Conservation (phyloP, 2,888 invertebrate species). For the Catocala fraxini region DNA sequence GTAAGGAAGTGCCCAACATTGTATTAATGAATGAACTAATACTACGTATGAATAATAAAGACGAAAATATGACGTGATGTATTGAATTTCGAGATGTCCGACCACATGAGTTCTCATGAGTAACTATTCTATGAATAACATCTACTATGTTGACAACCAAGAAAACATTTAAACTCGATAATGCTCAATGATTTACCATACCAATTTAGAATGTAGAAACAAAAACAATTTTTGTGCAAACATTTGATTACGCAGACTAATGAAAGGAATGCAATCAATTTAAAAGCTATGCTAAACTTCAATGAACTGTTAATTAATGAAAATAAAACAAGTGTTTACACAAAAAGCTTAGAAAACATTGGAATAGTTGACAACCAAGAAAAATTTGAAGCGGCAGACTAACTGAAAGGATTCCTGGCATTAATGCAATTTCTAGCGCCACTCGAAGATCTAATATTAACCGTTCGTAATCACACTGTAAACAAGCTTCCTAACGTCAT, state of each 20-base stretch:
- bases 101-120: neutral
- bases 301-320: conserved; percentile 25
- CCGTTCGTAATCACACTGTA: conserved; percentile 41
- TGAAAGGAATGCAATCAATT: conserved; percentile 6
- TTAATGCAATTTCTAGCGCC: conserved; percentile 29
- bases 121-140: conserved; percentile 1
- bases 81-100: conserved; percentile 6
- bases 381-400: conserved; percentile 27
- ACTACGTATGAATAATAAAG: neutral
- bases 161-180: neutral
- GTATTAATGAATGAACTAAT: conserved; percentile 9
- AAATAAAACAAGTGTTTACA: conserved; percentile 5
- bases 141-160: conserved; percentile 6
- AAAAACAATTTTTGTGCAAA: neutral
- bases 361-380: conserved; percentile 24
- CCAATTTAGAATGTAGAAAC: conserved; percentile 3
- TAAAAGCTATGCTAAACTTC: conserved; percentile 26
- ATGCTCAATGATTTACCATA: neutral
- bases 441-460: conserved; percentile 37
- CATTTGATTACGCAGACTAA: neutral
- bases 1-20: neutral
- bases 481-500: conserved; percentile 50
- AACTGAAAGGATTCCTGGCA: conserved; percentile 39
- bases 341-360: conserved; percentile 14
- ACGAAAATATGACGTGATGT: neutral